Evolutionary conservation across 2,113 vertebrate genomes (phyloP).

Genomic region (Rhea americana): DNA sequence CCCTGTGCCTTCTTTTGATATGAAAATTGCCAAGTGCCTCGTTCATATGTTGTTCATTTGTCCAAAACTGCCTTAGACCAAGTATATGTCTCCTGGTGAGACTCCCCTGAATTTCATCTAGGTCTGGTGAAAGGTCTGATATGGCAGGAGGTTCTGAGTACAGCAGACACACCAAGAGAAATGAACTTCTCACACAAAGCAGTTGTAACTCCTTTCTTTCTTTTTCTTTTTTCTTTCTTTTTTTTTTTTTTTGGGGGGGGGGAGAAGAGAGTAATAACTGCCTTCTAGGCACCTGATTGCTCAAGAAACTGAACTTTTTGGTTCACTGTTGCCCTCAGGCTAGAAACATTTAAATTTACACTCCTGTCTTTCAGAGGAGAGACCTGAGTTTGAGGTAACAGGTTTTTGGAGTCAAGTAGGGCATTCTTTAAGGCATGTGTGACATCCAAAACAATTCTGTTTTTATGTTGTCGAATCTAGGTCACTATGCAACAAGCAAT

Average conservation of each 20-base stretch:
- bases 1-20: neutral
- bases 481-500: conserved; percentile 48
- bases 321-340: conserved; percentile 16
- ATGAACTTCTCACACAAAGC: neutral
- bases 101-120: neutral
- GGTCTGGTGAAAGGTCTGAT: neutral
- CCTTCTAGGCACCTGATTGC: neutral
- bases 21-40: neutral
- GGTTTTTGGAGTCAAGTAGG: conserved; percentile 36
- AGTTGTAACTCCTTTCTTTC: neutral
- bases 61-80: neutral
- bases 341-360: conserved; percentile 34
- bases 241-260: no score
- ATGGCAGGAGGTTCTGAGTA: neutral
- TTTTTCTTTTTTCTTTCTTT: no score
- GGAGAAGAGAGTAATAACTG: neutral
- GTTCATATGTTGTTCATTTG: neutral
- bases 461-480: conserved; percentile 52
- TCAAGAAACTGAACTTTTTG: neutral
- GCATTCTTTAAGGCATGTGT: neutral
- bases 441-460: conserved; percentile 21
- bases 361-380: neutral
- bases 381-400: neutral
- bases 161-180: neutral
- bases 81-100: neutral